These are phyloP conservation scores for Plebejus melissa DNA, from an alignment of 2,888 invertebrate species.

Conservation along the genomic window DNA sequence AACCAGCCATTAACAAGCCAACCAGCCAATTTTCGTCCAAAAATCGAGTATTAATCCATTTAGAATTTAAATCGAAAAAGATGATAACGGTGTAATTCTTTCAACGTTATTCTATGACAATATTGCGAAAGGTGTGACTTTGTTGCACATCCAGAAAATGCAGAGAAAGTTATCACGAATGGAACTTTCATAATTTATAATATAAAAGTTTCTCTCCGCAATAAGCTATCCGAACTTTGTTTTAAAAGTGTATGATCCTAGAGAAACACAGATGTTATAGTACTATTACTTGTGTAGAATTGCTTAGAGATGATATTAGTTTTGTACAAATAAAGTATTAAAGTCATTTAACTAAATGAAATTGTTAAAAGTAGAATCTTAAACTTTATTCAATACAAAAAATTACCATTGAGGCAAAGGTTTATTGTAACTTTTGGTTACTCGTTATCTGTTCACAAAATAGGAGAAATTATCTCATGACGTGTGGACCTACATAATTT, in stretches of 20 bases:
- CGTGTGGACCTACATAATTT: too few species aligned
- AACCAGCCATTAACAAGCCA: too few species aligned
- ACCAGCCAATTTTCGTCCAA: too few species aligned
- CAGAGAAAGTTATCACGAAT: background rate
- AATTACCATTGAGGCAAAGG: too few species aligned
- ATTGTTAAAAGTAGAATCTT: too few species aligned
- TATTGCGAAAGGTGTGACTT: background rate
- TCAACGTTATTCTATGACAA: background rate
- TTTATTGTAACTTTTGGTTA: too few species aligned
- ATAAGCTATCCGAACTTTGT: background rate
- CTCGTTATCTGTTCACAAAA: too few species aligned
- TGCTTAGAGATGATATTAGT: background rate
- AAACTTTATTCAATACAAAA: too few species aligned
- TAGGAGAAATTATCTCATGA: too few species aligned
- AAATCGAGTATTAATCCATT: too few species aligned
- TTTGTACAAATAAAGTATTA: background rate
- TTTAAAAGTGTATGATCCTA: background rate
- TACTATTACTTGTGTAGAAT: background rate
- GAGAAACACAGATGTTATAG: background rate
- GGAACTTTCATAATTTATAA: slow-evolving; percentile 14
- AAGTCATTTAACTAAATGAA: too few species aligned
- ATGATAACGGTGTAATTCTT: background rate
- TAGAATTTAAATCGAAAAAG: background rate
- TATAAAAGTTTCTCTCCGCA: slow-evolving; percentile 7
- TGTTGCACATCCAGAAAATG: background rate